Evolutionary conservation across 2,888 invertebrate genomes (phyloP).

Genomic region (Tillus elongatus): DNA sequence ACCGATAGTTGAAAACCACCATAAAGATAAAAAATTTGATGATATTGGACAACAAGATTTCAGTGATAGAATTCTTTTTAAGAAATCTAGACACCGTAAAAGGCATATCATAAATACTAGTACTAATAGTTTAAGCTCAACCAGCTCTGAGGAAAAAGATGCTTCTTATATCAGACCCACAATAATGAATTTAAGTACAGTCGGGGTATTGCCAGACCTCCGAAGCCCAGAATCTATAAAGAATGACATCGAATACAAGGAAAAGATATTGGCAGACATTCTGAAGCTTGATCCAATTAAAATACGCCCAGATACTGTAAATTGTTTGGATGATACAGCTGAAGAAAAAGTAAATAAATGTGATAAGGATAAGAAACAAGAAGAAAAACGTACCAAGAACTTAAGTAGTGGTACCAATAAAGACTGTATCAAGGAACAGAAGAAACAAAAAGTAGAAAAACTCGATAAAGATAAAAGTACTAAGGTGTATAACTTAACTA

Average conservation of each 20-base stretch:
- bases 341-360: not conserved
- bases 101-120: slow-evolving; percentile 31
- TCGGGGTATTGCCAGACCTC: slow-evolving; percentile 44
- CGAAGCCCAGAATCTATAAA: slow-evolving; percentile 57
- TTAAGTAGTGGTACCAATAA: too few relatives aligned
- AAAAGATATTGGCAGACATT: slow-evolving; percentile 60
- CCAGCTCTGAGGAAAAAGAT: slow-evolving; percentile 34
- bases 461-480: too few relatives aligned
- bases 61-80: slow-evolving; percentile 60
- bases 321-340: slow-evolving; percentile 13
- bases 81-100: slow-evolving; percentile 48
- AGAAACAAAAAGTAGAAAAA: too few relatives aligned
- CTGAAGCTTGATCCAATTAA: slow-evolving; percentile 49
- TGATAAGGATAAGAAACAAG: not conserved
- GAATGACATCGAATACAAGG: slow-evolving; percentile 65
- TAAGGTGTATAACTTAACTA: too few relatives aligned
- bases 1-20: slow-evolving; percentile 46
- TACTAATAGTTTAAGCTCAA: slow-evolving; percentile 30
- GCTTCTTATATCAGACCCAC: slow-evolving; percentile 34
- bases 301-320: slow-evolving; percentile 22
- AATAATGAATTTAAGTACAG: slow-evolving; percentile 45
- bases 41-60: slow-evolving; percentile 65
- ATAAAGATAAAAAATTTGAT: slow-evolving; percentile 46
- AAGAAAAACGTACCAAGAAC: not conserved
- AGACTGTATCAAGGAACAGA: too few relatives aligned